Conservation (phyloP, 2,113 vertebrate species). For the Chamaetylas fuelleborni region DNA sequence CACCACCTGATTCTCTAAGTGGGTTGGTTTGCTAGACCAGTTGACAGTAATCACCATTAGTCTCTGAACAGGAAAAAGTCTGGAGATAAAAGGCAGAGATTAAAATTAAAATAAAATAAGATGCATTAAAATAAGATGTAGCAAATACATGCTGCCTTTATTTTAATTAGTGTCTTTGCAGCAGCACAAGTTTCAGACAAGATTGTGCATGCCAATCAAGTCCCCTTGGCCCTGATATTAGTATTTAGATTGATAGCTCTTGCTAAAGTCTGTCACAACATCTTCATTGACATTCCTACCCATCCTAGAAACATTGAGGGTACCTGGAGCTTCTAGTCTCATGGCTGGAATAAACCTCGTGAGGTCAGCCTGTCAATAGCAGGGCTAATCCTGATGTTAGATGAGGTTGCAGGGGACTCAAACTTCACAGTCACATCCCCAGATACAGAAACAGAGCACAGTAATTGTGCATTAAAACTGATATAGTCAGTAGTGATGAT, state of each 20-base stretch:
- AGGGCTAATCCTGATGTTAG: not conserved
- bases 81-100: not conserved
- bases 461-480: not conserved
- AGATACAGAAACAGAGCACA: not conserved
- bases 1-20: not conserved
- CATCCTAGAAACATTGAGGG: not conserved
- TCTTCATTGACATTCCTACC: not conserved
- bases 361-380: not conserved
- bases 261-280: not conserved
- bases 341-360: not conserved
- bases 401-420: not conserved
- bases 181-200: not conserved
- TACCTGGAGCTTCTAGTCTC: not conserved
- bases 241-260: not conserved
- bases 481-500: not conserved
- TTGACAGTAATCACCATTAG: not conserved
- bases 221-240: not conserved
- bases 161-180: not conserved
- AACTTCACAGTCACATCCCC: not conserved
- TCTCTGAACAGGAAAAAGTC: not conserved
- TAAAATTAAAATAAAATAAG: too few relatives aligned
- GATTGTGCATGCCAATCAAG: accelerated
- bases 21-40: not conserved
- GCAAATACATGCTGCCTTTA: not conserved
- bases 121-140: not conserved